phyloP scores from a whole-genome alignment of 1,140 invertebrate genomes.

The Papilio glaucus region DNA sequence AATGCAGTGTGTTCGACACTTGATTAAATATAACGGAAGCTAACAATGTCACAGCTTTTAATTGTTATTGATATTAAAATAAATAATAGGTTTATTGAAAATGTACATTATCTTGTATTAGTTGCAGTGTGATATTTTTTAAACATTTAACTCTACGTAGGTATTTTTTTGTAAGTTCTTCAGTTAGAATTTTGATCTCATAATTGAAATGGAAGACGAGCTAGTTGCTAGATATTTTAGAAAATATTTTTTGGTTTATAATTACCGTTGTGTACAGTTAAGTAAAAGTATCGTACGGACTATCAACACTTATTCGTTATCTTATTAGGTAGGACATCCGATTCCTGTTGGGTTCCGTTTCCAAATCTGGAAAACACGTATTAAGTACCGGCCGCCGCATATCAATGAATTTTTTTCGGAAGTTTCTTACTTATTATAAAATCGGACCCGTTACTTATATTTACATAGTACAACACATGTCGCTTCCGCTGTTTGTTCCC shows the following conservation, averaged over 20 bases:
- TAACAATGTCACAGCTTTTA: constrained; percentile 7
- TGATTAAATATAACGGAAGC: neutral
- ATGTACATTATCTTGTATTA: too few species aligned
- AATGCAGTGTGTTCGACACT: neutral
- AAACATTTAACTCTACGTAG: too few species aligned
- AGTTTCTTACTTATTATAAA: neutral
- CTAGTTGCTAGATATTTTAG: too few species aligned
- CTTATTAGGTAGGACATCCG: neutral
- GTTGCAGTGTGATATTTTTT: too few species aligned
- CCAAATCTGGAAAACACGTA: neutral
- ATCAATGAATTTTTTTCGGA: neutral
- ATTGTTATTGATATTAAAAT: neutral
- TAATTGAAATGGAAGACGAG: too few species aligned
- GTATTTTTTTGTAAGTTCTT: too few species aligned
- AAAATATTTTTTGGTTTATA: too few species aligned
- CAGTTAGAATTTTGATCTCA: too few species aligned
- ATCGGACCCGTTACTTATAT: neutral
- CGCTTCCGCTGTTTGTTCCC: too few species aligned
- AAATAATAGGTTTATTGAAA: neutral
- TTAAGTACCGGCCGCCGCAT: neutral
- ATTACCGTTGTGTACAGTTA: too few species aligned
- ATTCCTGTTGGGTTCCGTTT: neutral
- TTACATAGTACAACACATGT: too few species aligned
- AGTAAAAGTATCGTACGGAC: neutral
- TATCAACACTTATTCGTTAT: neutral